Conservation (phyloP, 2,113 vertebrate genomes). For the Amazona guildingii region DNA sequence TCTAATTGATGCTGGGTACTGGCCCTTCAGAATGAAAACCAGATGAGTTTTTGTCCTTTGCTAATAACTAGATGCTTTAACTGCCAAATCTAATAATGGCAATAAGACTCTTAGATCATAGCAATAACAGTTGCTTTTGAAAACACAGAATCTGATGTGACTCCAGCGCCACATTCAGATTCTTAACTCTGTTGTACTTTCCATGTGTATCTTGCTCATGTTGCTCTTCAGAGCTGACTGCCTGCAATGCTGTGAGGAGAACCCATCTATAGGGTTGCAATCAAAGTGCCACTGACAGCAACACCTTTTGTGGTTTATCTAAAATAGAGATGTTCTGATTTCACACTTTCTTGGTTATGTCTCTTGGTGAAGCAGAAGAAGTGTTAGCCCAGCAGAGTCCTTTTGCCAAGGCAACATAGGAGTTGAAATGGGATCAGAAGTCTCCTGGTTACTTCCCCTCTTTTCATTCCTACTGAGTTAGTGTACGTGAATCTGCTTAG, state of each 20-base stretch:
- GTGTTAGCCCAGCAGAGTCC: neutral
- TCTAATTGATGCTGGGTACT: neutral
- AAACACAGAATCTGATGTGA: neutral
- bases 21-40: neutral
- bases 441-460: neutral
- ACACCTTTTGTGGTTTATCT: neutral
- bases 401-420: neutral
- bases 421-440: neutral
- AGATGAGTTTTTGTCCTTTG: neutral
- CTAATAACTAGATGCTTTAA: neutral
- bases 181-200: neutral
- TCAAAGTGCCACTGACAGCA: neutral
- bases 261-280: neutral
- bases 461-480: neutral
- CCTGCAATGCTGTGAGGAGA: neutral
- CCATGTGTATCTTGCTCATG: neutral
- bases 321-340: neutral
- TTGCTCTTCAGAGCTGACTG: neutral
- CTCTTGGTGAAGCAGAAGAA: neutral
- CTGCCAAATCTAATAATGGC: neutral
- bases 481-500: constrained; percentile 10
- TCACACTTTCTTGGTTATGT: neutral
- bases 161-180: neutral
- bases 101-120: neutral
- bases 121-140: constrained; percentile 17